phyloP scores from a whole-genome alignment of 2,797 vertebrate genomes.

The Neomorphus geoffroyi region DNA sequence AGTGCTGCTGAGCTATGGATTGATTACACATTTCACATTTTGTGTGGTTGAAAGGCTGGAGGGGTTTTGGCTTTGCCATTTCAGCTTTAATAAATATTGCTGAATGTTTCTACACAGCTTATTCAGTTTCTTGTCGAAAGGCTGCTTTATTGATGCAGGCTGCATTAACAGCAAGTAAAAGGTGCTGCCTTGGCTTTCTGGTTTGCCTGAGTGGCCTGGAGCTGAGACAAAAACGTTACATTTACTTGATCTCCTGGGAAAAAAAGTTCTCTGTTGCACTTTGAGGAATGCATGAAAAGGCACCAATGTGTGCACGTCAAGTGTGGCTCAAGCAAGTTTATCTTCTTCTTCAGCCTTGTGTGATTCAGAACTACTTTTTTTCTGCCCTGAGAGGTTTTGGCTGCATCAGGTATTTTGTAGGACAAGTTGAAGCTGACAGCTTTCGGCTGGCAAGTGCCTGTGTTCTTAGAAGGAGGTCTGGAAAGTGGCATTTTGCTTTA shows the following conservation, averaged over 20 bases:
- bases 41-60: neutral
- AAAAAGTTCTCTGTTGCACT: neutral
- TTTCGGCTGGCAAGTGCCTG: neutral
- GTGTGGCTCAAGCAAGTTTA: neutral
- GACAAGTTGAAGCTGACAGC: neutral
- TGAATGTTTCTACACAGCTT: neutral
- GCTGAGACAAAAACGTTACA: neutral
- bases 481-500: neutral
- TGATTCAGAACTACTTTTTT: neutral
- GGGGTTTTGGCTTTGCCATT: slow-evolving; percentile 7
- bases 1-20: neutral
- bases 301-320: neutral
- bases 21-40: neutral
- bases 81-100: neutral
- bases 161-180: neutral
- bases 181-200: neutral
- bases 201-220: neutral
- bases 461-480: neutral
- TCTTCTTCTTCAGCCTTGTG: neutral
- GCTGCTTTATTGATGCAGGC: neutral
- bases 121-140: neutral
- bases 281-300: neutral
- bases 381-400: neutral
- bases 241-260: neutral
- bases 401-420: neutral